Base-by-base conservation (phyloP, 37 sponge, comb jelly and placozoan species). In the Tethya wilhelma region DNA sequence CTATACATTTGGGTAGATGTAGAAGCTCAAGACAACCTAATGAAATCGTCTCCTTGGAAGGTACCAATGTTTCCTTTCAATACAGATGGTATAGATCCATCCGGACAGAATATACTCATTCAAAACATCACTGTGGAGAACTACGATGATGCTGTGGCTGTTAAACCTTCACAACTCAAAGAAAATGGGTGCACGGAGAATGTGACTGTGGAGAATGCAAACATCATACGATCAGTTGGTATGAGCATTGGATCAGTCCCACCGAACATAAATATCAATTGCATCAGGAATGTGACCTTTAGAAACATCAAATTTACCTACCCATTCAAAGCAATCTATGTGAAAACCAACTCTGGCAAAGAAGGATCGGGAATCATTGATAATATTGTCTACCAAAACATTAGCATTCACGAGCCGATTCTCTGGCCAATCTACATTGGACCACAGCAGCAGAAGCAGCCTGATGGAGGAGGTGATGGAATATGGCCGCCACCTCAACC, bases 191-290 rank as follows among this genome's bases (percentile, higher is more conserved):
- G 83, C 74, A 82, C 49, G 26, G 31, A 73, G 38, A 82, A 82
- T 62, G 38, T 82, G 37, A 71, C 74, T 17, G 53, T 82, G 12
- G 64, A 59, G 2, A 72, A 72, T 28, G 46, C 74, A 4, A n/a
- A 31, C 2, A 56, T 82, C 25, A 20, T 11, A 1, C 31, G 23
- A 23, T 46, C 56, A 1, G 83, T 82, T 39, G 83, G 83, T 17
- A 82, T 82, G 83, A 82, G 49, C 37, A 82, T 82, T 43, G 83
- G 83, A 14, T 82, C 83, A 19, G 83, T 82, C 39, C 80, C 80
- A 56, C 80, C 80, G 4, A 69, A 80, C 30, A 6, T 23, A 22
- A 30, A 69, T 9, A 37, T 80, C 11, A 80, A 80, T 42, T 80
- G 80, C 43, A 37, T 80, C 1, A 40, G 60, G 39, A 44, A 80